Base-by-base conservation (phyloP, 2,888 invertebrate species). In the Ennomos erosarius region DNA sequence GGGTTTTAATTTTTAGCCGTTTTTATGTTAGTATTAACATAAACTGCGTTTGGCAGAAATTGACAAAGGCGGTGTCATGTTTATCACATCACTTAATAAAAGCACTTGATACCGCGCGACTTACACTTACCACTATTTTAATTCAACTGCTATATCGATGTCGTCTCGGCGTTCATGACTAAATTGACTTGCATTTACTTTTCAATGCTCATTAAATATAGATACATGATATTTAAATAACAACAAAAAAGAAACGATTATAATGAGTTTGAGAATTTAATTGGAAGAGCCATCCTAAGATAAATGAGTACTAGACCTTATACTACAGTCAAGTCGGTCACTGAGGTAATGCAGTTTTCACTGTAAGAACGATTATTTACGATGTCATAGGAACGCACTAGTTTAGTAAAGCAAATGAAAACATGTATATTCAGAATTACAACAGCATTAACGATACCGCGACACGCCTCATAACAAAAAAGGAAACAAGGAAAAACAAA, bases 401-500 rank as follows among this genome's bases (percentile, higher is more conserved):
- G 26, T 4, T 26, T 26, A 26, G 26, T 26, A 26, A 26, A 26
- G 3, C 26, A 26, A 43, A 43, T 0, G n/a, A 10, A 33, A 33
- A 44, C 8, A 1, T 5, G 26, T 9, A 11, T 45, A 9, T 10
- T 43, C 34, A 33, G 16, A 38, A 12, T 11, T 26, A 16, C 11
- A 26, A 9, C 3, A 48, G 10, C 6, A 11, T 38, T 39, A n/a
- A 45, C 16, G 42, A 36, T 3, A 51, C 38, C 26, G 48, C 40
- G n/a, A n/a, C n/a, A n/a, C n/a, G n/a, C n/a, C n/a, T n/a, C n/a
- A 36, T 40, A 42, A 37, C n/a, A 73, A 74, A 78, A 71, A 74
- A 75, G 68, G 68, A 78, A 79, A 76, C 74, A 75, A 72, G 75
- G 75, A 52, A 76, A 80, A 82, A 83, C 79, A 70, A 87, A 87